These are phyloP conservation scores for Spondyliosoma cantharus DNA, from an alignment of 2,797 vertebrate species.

Conservation along the genomic window DNA sequence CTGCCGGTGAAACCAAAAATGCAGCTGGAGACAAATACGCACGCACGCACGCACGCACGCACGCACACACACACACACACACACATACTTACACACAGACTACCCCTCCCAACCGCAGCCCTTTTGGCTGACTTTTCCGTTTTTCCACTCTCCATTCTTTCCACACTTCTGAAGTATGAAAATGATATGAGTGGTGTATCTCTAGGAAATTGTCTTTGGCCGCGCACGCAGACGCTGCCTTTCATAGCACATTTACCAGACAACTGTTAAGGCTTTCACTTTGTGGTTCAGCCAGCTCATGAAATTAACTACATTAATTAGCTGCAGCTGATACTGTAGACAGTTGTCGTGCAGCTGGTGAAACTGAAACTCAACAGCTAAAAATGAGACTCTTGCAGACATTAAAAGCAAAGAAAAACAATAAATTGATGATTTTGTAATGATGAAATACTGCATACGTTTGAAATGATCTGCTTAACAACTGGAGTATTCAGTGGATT, in stretches of 20 bases:
- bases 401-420: slow-evolving; percentile 11
- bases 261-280: slow-evolving; percentile 42
- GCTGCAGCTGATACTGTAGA: slow-evolving; percentile 43
- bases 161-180: slow-evolving; percentile 58
- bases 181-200: slow-evolving; percentile 49
- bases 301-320: slow-evolving; percentile 55
- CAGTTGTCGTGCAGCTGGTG: slow-evolving; percentile 21
- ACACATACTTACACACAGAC: slow-evolving; percentile 13
- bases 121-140: slow-evolving; percentile 54
- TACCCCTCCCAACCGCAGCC: slow-evolving; percentile 36
- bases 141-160: slow-evolving; percentile 70
- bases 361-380: background rate
- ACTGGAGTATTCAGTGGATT: background rate
- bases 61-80: slow-evolving; percentile 22
- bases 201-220: slow-evolving; percentile 58
- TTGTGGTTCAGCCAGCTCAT: slow-evolving; percentile 47
- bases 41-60: slow-evolving; percentile 21
- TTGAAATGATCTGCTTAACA: background rate
- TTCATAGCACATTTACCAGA: slow-evolving; percentile 53
- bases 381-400: slow-evolving; percentile 20
- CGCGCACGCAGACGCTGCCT: slow-evolving; percentile 14
- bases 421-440: slow-evolving; percentile 15
- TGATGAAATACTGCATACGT: slow-evolving; percentile 11
- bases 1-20: slow-evolving; percentile 37
- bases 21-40: background rate